phyloP scores from a whole-genome alignment of 2,113 vertebrate genomes.

The Pangasianodon gigas region DNA sequence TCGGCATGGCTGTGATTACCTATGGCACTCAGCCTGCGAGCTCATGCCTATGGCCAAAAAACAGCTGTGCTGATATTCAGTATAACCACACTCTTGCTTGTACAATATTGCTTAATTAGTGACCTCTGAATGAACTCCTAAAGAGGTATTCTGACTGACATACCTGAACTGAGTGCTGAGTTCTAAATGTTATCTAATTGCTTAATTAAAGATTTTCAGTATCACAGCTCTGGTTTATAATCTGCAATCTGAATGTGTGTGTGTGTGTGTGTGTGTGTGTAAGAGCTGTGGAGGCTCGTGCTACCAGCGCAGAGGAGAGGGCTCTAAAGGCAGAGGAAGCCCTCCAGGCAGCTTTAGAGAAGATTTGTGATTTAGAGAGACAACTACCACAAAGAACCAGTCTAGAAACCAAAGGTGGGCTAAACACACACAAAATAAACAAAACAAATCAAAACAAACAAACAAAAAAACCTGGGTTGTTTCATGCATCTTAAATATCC shows the following conservation, averaged over 20 bases:
- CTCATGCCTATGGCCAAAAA: background rate
- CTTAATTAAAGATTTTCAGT: background rate
- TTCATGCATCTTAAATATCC: background rate
- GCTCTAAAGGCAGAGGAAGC: constrained; percentile 76
- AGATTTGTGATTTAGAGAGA: constrained; percentile 76
- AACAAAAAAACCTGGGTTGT: background rate
- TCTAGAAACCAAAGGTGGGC: constrained; percentile 47
- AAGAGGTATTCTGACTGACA: background rate
- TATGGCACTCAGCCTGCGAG: background rate
- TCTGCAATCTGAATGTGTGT: constrained; percentile 43
- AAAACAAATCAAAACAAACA: background rate
- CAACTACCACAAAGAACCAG: constrained; percentile 58
- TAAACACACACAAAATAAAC: background rate
- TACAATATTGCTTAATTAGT: background rate
- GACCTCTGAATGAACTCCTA: background rate
- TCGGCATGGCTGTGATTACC: no score
- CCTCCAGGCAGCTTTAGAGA: constrained; percentile 76
- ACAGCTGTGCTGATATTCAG: background rate
- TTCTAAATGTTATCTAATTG: background rate
- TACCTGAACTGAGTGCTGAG: background rate
- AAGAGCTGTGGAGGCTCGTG: constrained; percentile 69
- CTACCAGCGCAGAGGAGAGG: constrained; percentile 74
- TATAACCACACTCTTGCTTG: background rate
- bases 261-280: constrained; percentile 16
- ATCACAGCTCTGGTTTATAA: background rate